Evolutionary conservation across 2,113 vertebrate species (phyloP).

Genomic region (Pithys albifrons): DNA sequence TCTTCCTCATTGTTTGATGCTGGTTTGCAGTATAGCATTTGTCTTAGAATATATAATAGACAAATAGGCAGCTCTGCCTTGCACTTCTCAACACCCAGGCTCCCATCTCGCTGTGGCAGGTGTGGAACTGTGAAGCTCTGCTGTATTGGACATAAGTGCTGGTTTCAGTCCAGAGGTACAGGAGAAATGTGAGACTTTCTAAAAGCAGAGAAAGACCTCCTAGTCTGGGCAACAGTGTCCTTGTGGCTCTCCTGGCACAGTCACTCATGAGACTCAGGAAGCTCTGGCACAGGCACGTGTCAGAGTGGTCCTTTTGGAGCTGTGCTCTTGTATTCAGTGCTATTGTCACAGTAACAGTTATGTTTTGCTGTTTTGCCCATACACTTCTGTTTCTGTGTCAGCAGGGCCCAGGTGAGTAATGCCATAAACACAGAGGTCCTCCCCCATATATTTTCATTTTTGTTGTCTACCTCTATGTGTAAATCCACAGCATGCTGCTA

Average conservation of each 20-base stretch:
- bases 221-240: neutral
- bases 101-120: accelerated
- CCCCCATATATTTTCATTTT: neutral
- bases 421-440: neutral
- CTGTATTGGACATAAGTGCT: neutral
- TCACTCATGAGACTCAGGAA: neutral
- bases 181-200: neutral
- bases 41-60: neutral
- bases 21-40: neutral
- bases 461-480: neutral
- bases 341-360: neutral
- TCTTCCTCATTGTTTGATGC: neutral
- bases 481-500: neutral
- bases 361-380: neutral
- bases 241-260: neutral
- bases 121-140: neutral
- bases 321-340: neutral
- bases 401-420: neutral
- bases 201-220: neutral
- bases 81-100: neutral
- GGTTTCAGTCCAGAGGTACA: neutral
- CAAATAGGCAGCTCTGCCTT: neutral
- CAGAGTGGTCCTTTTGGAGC: neutral
- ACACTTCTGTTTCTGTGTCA: neutral
- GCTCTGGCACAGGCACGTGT: neutral